Evolutionary conservation across 2,797 vertebrate genomes (phyloP), one percentile per base, ranked within the genome.

Genomic region (Phrynocephalus vlangalii): DNA sequence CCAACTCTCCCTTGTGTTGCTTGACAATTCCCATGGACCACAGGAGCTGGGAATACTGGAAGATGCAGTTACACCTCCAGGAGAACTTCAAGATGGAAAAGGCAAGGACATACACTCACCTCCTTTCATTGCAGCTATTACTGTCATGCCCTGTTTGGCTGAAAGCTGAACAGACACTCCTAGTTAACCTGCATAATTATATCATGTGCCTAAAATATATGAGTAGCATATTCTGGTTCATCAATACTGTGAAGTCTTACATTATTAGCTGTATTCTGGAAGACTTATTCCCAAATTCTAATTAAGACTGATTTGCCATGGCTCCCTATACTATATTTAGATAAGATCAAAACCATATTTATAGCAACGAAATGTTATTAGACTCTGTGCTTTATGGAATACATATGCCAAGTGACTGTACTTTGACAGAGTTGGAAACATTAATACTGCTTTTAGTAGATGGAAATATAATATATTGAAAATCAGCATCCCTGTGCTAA

Each of bases 381-480:
- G 11, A 66, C 44, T 26, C 86, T 66, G 52, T 91, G 38, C 89
- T 92, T 93, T 82, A 90, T 5, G 4, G 79, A 87, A 92, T 60
- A 30, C 18, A 79, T 75, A 87, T 28, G 38, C 38, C 72, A 89
- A 88, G 38, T 86, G 83, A 84, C 52, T 89, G 26, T 15, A 77
- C 79, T 93, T 89, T 79, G 24, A 72, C 79, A 84, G 22, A 15
- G 83, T 84, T 68, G 5, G 52, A 89, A 91, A 90, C 89, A 86
- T 90, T 95, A 93, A 94, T 88, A 89, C 91, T 75, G 71, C 28
- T 91, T 87, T 87, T 91, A 90, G 44, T 88, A 82, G 81, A 93
- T 90, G 85, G 86, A 83, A 78, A 94, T 92, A 93, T 93, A 92
- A 95, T 94, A 94, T 93, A 95, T 78, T 73, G 11, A 70, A 79